Evolutionary conservation across 2,888 invertebrate genomes (phyloP).

Genomic region (Stegana nigrithorax): DNA sequence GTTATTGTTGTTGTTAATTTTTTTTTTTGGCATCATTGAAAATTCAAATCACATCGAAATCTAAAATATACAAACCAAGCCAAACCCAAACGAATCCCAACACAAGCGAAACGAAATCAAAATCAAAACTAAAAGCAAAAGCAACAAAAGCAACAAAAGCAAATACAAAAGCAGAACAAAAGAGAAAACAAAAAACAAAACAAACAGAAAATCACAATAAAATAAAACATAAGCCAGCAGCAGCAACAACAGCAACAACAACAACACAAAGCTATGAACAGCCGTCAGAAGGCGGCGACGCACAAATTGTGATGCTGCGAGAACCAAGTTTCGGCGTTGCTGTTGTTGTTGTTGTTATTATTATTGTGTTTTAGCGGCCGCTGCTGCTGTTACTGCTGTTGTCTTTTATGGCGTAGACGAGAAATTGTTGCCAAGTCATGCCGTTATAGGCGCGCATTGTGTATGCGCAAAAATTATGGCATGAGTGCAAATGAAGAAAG

Average conservation of each 20-base stretch:
- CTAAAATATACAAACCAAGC: conserved; percentile 53
- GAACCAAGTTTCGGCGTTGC: too few relatives aligned
- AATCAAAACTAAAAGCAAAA: conserved; percentile 35
- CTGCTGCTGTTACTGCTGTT: neutral
- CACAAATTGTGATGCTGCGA: too few relatives aligned
- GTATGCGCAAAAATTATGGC: conserved; percentile 14
- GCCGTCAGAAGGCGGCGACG: neutral
- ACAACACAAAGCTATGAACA: neutral
- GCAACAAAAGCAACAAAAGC: neutral
- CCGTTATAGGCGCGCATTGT: too few relatives aligned
- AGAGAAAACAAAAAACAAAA: neutral
- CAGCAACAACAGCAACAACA: neutral
- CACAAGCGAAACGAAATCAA: conserved; percentile 20
- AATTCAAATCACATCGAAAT: conserved; percentile 60
- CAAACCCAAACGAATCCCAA: conserved; percentile 31
- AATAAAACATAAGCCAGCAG: neutral
- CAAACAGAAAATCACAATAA: neutral
- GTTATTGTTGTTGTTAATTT: too few relatives aligned
- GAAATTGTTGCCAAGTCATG: neutral
- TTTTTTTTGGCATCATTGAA: conserved; percentile 45
- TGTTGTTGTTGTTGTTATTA: neutral
- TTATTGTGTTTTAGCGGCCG: neutral
- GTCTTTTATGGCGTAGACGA: neutral
- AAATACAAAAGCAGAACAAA: neutral
- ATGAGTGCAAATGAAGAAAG: conserved; percentile 10